Percentiles rank a stretch among this genome's conserved stretches.
These are phyloP conservation scores for Neuroscelio doddi DNA, from an alignment of 2,888 invertebrate species.

Conservation along the genomic window DNA sequence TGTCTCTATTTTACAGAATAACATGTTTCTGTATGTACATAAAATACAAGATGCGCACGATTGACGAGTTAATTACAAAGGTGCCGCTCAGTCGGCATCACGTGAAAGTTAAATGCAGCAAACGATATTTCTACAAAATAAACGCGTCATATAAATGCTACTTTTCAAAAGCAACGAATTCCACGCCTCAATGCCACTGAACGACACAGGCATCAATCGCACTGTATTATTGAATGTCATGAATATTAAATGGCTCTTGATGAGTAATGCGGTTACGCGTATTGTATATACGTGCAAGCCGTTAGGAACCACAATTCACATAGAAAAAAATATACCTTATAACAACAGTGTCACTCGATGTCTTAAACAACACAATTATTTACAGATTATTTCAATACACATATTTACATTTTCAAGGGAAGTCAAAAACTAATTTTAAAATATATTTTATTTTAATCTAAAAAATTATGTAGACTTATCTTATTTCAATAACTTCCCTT, in stretches of 20 bases:
- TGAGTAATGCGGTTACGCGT: conserved; percentile 38
- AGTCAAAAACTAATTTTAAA: too few relatives aligned
- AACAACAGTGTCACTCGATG: too few relatives aligned
- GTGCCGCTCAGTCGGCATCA: not conserved
- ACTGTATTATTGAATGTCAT: conserved; percentile 41
- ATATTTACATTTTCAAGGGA: too few relatives aligned
- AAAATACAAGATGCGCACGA: conserved; percentile 1
- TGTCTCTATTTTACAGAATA: conserved; percentile 25
- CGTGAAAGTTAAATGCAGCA: conserved; percentile 1
- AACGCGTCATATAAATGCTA: conserved; percentile 1
- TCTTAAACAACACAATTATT: too few relatives aligned
- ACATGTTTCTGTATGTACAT: conserved; percentile 28
- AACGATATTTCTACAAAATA: not conserved
- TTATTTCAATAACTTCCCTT: too few relatives aligned
- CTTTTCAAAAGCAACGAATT: conserved; percentile 5
- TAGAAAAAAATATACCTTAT: not conserved
- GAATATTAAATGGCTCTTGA: conserved; percentile 44
- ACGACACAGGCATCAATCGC: conserved; percentile 30
- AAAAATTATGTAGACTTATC: too few relatives aligned
- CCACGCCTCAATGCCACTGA: conserved; percentile 26
- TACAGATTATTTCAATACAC: too few relatives aligned
- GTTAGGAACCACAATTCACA: conserved; percentile 5
- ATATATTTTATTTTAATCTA: too few relatives aligned
- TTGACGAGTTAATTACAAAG: not conserved
- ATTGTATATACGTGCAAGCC: conserved; percentile 23